Evolutionary conservation across 2,797 vertebrate species (phyloP).

Genomic region (Syncerus caffer): DNA sequence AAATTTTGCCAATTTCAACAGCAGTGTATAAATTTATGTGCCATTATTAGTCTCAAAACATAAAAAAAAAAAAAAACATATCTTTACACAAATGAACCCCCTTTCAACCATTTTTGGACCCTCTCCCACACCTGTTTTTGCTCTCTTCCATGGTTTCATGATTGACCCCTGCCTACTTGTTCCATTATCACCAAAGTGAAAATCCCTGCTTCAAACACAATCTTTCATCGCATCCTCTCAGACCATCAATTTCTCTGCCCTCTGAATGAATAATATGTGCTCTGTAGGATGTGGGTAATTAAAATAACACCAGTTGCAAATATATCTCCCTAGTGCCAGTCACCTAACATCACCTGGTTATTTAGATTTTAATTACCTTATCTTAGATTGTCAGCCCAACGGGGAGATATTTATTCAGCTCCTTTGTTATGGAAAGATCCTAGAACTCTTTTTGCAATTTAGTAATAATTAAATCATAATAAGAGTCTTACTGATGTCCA

Average conservation of each 20-base stretch:
- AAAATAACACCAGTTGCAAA: slow-evolving; percentile 38
- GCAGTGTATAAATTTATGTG: background rate
- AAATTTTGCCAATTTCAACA: background rate
- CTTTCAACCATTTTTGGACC: background rate
- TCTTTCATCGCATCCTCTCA: background rate
- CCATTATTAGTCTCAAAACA: background rate
- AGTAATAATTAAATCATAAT: background rate
- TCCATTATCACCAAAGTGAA: background rate
- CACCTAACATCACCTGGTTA: background rate
- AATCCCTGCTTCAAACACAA: background rate
- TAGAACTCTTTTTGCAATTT: background rate
- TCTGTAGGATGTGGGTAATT: slow-evolving; percentile 22
- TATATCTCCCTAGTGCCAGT: background rate
- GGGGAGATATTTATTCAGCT: background rate
- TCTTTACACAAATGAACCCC: background rate
- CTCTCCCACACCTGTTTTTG: background rate
- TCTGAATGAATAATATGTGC: slow-evolving; percentile 5
- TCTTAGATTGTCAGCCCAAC: slow-evolving; percentile 10
- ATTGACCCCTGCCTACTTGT: background rate
- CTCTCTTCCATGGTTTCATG: background rate
- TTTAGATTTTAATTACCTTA: slow-evolving; percentile 53
- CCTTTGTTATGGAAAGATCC: background rate
- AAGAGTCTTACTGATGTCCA: background rate
- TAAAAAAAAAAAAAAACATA: background rate
- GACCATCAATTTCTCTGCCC: background rate